A percentile compares a stretch with the other conserved stretches of the same genome.
phyloP scores from a whole-genome alignment of 1,140 invertebrate genomes.

The Liolophura sinensis region DNA sequence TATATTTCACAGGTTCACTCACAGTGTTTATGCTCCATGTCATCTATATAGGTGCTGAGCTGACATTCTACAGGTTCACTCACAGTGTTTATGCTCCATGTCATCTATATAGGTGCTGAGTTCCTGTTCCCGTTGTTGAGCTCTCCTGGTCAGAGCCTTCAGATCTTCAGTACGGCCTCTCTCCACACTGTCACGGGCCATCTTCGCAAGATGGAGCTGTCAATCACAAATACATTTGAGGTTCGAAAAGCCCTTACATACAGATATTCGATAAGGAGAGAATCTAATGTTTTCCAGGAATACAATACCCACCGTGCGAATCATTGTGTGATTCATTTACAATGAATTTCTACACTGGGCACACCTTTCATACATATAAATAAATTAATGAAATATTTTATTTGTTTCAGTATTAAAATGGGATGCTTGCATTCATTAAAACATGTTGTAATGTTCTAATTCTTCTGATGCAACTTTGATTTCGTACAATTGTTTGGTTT shows the following conservation, averaged over 20 bases:
- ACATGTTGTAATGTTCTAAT: too few relatives aligned
- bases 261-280: neutral
- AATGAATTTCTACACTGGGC: neutral
- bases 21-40: neutral
- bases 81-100: slow-evolving; percentile 47
- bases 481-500: too few relatives aligned
- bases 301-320: too few relatives aligned
- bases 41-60: neutral
- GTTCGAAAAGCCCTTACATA: neutral
- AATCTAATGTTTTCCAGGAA: neutral
- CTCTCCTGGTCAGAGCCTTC: slow-evolving; percentile 34
- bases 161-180: slow-evolving; percentile 43
- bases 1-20: neutral
- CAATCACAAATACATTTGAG: slow-evolving; percentile 4
- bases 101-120: slow-evolving; percentile 42
- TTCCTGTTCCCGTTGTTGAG: slow-evolving; percentile 45
- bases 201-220: slow-evolving; percentile 46
- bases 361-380: neutral
- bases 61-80: slow-evolving; percentile 7
- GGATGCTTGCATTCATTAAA: too few relatives aligned
- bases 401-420: too few relatives aligned
- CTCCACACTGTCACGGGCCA: slow-evolving; percentile 49
- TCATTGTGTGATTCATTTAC: too few relatives aligned
- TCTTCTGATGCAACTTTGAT: too few relatives aligned
- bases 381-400: neutral